phyloP scores from a whole-genome alignment of 2,888 invertebrate species.

The Lumbricus terrestris region DNA sequence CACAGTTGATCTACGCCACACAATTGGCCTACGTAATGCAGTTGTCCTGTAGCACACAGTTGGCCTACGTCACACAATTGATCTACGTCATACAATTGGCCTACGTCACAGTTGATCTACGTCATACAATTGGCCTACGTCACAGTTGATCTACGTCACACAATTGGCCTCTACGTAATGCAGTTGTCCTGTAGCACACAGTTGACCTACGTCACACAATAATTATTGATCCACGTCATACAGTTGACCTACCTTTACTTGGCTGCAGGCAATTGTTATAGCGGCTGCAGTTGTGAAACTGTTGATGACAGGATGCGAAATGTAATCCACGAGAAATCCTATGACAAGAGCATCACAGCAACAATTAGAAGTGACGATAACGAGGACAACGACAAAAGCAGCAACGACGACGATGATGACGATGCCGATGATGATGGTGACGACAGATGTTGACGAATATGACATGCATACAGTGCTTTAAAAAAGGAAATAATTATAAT shows the following conservation, averaged over 20 bases:
- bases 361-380: background rate
- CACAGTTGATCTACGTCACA: too few relatives aligned
- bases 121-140: background rate
- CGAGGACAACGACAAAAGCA: background rate
- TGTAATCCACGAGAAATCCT: slow-evolving; percentile 59
- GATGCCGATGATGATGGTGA: background rate
- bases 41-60: too few relatives aligned
- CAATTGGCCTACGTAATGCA: too few relatives aligned
- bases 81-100: too few relatives aligned
- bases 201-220: too few relatives aligned
- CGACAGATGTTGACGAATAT: too few relatives aligned
- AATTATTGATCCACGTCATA: background rate
- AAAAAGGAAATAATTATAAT: too few relatives aligned
- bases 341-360: background rate
- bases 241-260: slow-evolving; percentile 28
- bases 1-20: too few relatives aligned
- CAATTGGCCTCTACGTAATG: too few relatives aligned
- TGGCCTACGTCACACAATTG: too few relatives aligned
- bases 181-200: too few relatives aligned
- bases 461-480: too few relatives aligned
- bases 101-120: background rate
- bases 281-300: slow-evolving; percentile 60
- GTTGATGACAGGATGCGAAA: slow-evolving; percentile 58
- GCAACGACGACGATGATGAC: background rate
- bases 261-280: slow-evolving; percentile 51